Evolutionary conservation across 2,113 vertebrate species (phyloP).

Genomic region (Daboia siamensis): DNA sequence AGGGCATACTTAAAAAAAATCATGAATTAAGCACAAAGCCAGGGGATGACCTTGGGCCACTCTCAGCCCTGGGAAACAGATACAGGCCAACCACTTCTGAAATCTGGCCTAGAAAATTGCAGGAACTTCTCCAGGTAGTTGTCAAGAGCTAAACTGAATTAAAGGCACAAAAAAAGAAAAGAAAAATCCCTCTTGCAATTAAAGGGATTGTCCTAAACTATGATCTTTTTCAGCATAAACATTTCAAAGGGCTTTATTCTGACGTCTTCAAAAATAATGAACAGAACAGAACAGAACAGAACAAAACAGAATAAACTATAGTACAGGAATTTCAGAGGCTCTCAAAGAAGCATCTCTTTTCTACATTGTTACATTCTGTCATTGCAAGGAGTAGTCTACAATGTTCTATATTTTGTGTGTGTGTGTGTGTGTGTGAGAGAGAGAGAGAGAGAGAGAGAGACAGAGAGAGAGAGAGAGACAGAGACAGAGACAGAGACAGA

Average conservation of each 20-base stretch:
- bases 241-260: neutral
- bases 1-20: slow-evolving; percentile 43
- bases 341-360: neutral
- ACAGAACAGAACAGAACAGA: too few species aligned
- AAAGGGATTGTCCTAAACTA: neutral
- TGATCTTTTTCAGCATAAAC: neutral
- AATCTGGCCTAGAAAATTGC: neutral
- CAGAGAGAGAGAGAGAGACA: too few species aligned
- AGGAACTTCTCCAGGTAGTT: neutral
- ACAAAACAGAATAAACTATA: neutral
- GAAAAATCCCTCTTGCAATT: neutral
- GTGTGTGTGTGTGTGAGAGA: neutral
- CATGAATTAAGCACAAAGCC: neutral
- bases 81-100: neutral
- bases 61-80: neutral
- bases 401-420: neutral
- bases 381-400: neutral
- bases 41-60: neutral
- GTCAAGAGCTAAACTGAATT: neutral
- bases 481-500: too few species aligned
- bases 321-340: neutral
- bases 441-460: too few species aligned
- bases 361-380: neutral
- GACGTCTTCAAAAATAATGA: neutral
- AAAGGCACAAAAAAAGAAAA: neutral